These are phyloP conservation scores for Drosophila hamatofila DNA, from an alignment of 2,888 invertebrate genomes.

Conservation along the genomic window DNA sequence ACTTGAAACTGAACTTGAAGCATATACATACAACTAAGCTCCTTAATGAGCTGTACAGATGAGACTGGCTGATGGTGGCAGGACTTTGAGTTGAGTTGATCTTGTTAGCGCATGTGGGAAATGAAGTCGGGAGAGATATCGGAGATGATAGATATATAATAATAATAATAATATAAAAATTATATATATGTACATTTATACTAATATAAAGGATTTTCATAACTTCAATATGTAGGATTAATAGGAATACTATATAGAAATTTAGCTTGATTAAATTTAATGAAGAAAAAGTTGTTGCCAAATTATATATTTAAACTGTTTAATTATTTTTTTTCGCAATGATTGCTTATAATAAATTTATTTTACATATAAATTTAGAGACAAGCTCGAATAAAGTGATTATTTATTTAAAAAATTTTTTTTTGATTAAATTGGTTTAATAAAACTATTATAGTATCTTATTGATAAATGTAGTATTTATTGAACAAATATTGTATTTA, in stretches of 20 bases:
- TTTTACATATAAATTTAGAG: too few relatives aligned
- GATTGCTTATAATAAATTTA: not conserved
- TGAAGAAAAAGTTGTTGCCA: not conserved
- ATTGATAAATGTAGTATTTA: too few relatives aligned
- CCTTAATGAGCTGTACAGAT: conserved; percentile 28
- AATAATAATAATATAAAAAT: not conserved
- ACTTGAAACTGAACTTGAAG: not conserved
- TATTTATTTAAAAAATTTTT: not conserved
- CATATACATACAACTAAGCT: conserved; percentile 10
- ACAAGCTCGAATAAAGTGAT: not conserved
- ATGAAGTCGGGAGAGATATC: not conserved
- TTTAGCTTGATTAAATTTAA: not conserved
- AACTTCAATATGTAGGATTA: not conserved
- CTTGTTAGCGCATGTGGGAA: not conserved
- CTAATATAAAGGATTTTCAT: not conserved
- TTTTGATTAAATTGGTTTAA: not conserved
- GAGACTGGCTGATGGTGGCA: not conserved
- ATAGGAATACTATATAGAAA: not conserved
- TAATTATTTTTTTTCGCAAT: not conserved
- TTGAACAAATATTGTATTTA: too few relatives aligned
- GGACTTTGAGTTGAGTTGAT: not conserved
- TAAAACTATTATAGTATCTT: too few relatives aligned
- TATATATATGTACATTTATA: not conserved
- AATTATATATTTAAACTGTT: not conserved
- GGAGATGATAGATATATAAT: not conserved